These are phyloP conservation scores for Apamea epomidion DNA, from an alignment of 2,888 invertebrate genomes.

Conservation along the genomic window DNA sequence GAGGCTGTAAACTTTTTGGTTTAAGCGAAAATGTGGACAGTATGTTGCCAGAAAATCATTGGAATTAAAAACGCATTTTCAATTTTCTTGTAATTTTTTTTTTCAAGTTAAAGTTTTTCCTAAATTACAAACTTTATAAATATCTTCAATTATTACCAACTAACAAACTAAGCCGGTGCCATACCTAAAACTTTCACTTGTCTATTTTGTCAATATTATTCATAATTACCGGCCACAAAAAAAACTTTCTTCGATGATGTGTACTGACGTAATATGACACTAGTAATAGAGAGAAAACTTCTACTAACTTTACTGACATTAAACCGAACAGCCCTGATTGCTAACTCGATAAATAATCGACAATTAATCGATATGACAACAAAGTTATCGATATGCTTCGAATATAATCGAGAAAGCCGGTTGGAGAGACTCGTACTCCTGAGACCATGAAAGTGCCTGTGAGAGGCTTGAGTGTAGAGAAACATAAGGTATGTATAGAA, in stretches of 20 bases:
- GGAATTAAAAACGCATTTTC: not conserved
- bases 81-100: not conserved
- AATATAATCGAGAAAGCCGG: constrained; percentile 54
- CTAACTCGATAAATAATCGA: constrained; percentile 30
- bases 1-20: not conserved
- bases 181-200: constrained; percentile 49
- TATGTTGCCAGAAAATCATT: not conserved
- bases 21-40: not conserved
- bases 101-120: not conserved
- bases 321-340: constrained; percentile 15
- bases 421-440: constrained; percentile 47
- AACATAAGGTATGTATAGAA: constrained; percentile 34
- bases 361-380: constrained; percentile 46
- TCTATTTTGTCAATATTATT: constrained; percentile 62
- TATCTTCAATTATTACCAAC: constrained; percentile 8
- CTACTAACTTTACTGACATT: constrained; percentile 28
- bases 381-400: constrained; percentile 47
- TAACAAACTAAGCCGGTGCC: constrained; percentile 16
- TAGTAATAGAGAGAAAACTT: constrained; percentile 47
- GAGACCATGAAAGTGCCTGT: constrained; percentile 58
- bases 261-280: constrained; percentile 41
- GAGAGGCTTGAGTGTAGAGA: constrained; percentile 42
- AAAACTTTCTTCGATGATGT: constrained; percentile 63
- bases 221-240: constrained; percentile 59
- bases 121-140: not conserved